phyloP scores from a whole-genome alignment of 2,888 invertebrate genomes.

The Eucera pruinosa region DNA sequence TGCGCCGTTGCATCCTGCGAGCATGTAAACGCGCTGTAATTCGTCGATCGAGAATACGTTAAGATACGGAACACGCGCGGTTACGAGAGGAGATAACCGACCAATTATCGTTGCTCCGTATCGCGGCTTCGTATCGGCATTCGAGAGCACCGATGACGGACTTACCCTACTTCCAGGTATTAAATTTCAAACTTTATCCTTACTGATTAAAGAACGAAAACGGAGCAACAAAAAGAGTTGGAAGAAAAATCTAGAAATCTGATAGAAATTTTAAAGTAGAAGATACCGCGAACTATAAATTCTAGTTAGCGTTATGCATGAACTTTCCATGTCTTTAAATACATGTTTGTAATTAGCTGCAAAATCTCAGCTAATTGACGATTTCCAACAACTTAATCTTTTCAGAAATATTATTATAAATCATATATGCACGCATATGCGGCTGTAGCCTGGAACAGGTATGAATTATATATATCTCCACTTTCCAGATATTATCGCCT shows the following conservation, averaged over 20 bases:
- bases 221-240: too few species aligned
- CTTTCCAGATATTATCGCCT: too few species aligned
- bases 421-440: too few species aligned
- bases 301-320: neutral
- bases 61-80: conserved; percentile 25
- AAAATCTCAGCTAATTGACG: neutral
- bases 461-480: too few species aligned
- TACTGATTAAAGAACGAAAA: too few species aligned
- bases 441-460: too few species aligned
- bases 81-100: conserved; percentile 23
- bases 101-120: conserved; percentile 20
- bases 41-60: conserved; percentile 38
- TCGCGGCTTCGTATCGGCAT: conserved; percentile 14
- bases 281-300: too few species aligned
- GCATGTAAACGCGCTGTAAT: conserved; percentile 26
- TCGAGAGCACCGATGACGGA: conserved; percentile 5
- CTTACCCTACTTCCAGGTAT: neutral
- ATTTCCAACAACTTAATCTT: neutral
- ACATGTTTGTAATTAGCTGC: neutral
- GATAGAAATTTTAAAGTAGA: too few species aligned
- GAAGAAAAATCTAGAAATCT: too few species aligned
- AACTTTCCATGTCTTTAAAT: neutral
- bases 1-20: conserved; percentile 8
- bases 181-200: neutral
- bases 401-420: too few species aligned